Conservation (phyloP, 2,888 invertebrate genomes). For the Tenthredo scrophulariae region DNA sequence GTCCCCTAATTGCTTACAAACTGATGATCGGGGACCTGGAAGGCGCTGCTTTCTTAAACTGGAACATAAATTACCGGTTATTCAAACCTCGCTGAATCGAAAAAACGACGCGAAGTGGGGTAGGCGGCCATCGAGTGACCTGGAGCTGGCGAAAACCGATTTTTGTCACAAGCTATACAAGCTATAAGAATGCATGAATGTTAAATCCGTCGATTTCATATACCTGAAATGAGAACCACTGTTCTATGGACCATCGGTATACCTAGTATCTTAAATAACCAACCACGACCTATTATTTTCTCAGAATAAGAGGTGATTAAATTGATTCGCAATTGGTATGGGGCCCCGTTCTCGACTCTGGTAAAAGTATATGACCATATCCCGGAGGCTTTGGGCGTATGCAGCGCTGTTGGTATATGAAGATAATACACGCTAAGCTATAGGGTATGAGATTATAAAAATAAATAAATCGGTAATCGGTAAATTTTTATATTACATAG, state of each 20-base stretch:
- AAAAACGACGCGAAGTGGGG: neutral
- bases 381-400: slow-evolving; percentile 22
- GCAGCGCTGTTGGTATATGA: neutral
- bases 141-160: neutral
- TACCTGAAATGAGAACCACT: slow-evolving; percentile 66
- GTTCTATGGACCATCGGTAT: slow-evolving; percentile 58
- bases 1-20: neutral
- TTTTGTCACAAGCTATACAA: neutral
- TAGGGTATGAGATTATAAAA: slow-evolving; percentile 64
- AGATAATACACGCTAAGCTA: neutral
- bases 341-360: slow-evolving; percentile 34
- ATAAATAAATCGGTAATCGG: slow-evolving; percentile 63
- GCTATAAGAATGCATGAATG: no score
- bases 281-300: slow-evolving; percentile 74
- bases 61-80: neutral
- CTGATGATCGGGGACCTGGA: neutral
- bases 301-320: slow-evolving; percentile 72
- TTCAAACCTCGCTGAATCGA: neutral
- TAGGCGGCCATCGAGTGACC: neutral
- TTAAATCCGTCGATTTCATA: neutral
- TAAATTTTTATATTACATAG: neutral
- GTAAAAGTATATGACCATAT: neutral
- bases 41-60: neutral
- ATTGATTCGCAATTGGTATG: slow-evolving; percentile 71
- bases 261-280: slow-evolving; percentile 70